Base-by-base conservation (phyloP, 1,140 invertebrate species). In the Tetramorium parvispinum region DNA sequence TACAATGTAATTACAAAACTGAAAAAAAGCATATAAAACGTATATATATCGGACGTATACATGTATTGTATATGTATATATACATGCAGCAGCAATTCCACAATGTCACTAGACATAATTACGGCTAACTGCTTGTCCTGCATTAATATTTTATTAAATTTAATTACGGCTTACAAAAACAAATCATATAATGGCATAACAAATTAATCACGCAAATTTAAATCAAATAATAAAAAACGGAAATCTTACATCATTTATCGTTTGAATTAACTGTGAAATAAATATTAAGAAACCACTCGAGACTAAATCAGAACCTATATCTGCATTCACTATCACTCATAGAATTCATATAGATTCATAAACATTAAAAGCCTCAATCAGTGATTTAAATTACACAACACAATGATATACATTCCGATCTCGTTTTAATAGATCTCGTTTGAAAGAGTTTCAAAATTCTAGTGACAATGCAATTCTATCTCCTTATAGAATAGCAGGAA, bases 391-490 rank as follows among this genome's bases (percentile, higher is more conserved):
- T 43, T 18, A 43, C 5, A 27, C 16, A 77, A 61, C 1, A 18
- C 8, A 24, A 61, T 59, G 3, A 76, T 77, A 77, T 57, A 73
- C 46, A 77, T 77, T 61, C 10, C 18, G 32, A 75, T 16, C 40
- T 61, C 10, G 1, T 27, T 76, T 76, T 59, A 76, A 76, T 16
- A 27, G 32, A n/a, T n/a, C n/a, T n/a, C n/a, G 5, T 61, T 61
- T 76, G 2, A 59, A n/a, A 76, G 21, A 55, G 2, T 16, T 77
- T 46, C 6, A 77, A 59, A 77, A 59, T 77, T 77, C 16, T 77
- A n/a, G 16, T 59, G 27, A 77, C 4, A 13, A 55, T 53, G 46
- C 6, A 55, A 55, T 55, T 6, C n/a, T 61, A 61, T 3, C 4
- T 24, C 10, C 2, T 46, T 55, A 46, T 8, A 71, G 3, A 73